phyloP scores from a whole-genome alignment of 2,113 vertebrate genomes.

The Gavialis gangeticus region DNA sequence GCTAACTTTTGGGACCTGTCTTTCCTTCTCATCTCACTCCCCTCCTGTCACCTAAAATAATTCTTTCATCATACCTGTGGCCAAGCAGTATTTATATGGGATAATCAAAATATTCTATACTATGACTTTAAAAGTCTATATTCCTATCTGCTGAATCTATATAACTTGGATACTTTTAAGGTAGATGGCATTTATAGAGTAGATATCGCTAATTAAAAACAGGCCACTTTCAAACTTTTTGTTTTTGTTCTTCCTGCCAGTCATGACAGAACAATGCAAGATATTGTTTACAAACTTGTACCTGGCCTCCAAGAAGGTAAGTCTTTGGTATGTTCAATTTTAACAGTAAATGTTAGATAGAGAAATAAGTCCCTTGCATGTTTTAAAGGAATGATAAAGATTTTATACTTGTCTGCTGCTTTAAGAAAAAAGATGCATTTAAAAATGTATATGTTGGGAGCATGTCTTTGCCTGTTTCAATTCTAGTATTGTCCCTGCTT shows the following conservation, averaged over 20 bases:
- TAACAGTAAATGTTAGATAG: not conserved
- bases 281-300: constrained; percentile 99
- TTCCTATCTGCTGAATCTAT: not conserved
- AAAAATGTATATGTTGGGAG: not conserved
- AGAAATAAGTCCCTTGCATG: not conserved
- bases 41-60: not conserved
- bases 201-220: not conserved
- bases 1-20: not conserved
- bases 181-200: not conserved
- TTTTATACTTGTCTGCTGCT: not conserved
- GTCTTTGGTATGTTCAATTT: not conserved
- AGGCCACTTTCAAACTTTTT: not conserved
- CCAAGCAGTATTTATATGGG: not conserved
- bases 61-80: not conserved
- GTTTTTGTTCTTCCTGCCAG: constrained; percentile 71
- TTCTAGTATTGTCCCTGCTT: not conserved
- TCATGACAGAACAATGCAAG: constrained; percentile 99
- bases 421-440: not conserved
- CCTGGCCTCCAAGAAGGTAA: constrained; percentile 98
- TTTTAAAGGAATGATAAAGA: not conserved
- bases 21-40: not conserved
- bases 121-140: not conserved
- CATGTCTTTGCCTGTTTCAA: not conserved
- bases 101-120: not conserved
- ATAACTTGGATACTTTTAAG: too few species aligned